Base-by-base conservation (phyloP, 2,797 vertebrate genomes). In the Allobates femoralis region DNA sequence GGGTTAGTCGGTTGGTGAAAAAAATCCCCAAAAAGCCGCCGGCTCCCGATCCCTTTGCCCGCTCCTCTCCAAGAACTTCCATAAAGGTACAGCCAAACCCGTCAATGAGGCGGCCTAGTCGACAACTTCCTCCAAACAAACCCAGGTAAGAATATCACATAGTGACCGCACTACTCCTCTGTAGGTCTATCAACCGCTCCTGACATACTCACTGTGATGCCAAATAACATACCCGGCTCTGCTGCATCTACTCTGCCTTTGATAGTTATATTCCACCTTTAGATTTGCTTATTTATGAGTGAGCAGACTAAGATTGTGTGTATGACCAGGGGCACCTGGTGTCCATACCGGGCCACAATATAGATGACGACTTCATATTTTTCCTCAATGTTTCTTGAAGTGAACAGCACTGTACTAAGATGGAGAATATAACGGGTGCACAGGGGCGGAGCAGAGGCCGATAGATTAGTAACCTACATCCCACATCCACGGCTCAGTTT, bases 11-110 rank as follows among this genome's bases (percentile, higher is more conserved):
- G 71, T 92, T 99, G 91, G 97, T 98, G 82, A 99, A 99, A 94
- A 99, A 98, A 92, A 99, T 99, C 85, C 98, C 98, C 81, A 99
- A 99, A 93, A 99, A 99, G 92, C 96, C 98, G 21, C 96, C 96
- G 0, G 94, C 96, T 0, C 93, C 96, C 6, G 98, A 99, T 83
- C 96, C 96, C 32, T 97, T 98, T 89, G 96, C 97, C 64, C 96
- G 98, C 86, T 99, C 97, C 76, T 99, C 98, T 53, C 98, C 98
- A 23, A 96, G 98, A 83, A 94, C 96, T 87, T 98, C 98, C 90
- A 96, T 97, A 95, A 99, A 98, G 94, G 96, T 97, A 88, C 98
- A 97, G 88, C 94, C 97, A 91, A 99, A 97, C 92, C 97, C 99
- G 90, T 98, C 97, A 77, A 92, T 98, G 88, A 96, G 98, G 91